phyloP scores from a whole-genome alignment of 2,888 invertebrate species.

The Hemistola chrysoprasaria region DNA sequence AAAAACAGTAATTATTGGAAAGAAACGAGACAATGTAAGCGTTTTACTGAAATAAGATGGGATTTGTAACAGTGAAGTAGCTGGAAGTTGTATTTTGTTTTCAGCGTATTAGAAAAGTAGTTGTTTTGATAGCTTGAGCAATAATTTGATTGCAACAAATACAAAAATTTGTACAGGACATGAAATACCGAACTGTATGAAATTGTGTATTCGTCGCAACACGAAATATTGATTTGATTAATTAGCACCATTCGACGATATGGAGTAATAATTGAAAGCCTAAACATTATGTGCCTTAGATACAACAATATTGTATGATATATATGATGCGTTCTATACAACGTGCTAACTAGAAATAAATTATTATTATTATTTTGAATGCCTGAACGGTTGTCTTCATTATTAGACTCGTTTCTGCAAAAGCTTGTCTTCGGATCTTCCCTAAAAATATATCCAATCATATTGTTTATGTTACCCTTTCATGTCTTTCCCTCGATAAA shows the following conservation, averaged over 20 bases:
- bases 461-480: slow-evolving; percentile 3
- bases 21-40: slow-evolving; percentile 49
- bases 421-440: slow-evolving; percentile 56
- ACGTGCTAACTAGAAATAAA: slow-evolving; percentile 81
- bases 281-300: slow-evolving; percentile 84
- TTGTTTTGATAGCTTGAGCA: slow-evolving; percentile 69
- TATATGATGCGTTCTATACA: slow-evolving; percentile 82
- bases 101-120: slow-evolving; percentile 65
- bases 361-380: slow-evolving; percentile 72
- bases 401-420: slow-evolving; percentile 69
- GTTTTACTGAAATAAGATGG: slow-evolving; percentile 18
- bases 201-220: slow-evolving; percentile 51
- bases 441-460: slow-evolving; percentile 33
- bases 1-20: slow-evolving; percentile 47
- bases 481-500: not conserved
- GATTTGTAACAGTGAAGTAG: slow-evolving; percentile 38
- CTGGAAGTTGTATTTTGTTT: slow-evolving; percentile 41
- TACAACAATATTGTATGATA: slow-evolving; percentile 83
- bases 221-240: slow-evolving; percentile 48
- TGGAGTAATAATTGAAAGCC: slow-evolving; percentile 80
- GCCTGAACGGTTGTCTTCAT: slow-evolving; percentile 65
- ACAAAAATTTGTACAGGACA: slow-evolving; percentile 31
- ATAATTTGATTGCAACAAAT: slow-evolving; percentile 51
- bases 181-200: slow-evolving; percentile 6
- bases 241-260: slow-evolving; percentile 78